These are phyloP conservation scores for Cherax destructor DNA, from an alignment of 1,140 invertebrate species.

Conservation along the genomic window DNA sequence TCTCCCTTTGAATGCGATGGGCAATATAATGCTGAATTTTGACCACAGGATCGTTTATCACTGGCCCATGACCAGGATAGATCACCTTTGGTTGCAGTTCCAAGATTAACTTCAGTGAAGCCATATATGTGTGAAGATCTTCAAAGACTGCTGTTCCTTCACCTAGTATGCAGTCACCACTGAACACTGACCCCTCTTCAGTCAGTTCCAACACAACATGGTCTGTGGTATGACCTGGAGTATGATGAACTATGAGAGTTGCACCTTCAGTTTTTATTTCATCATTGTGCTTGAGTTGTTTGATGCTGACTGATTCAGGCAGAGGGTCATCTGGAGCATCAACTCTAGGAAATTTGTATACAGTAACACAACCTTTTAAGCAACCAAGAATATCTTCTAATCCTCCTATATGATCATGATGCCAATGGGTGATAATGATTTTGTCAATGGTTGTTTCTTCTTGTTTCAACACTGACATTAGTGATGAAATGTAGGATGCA, in stretches of 20 bases:
- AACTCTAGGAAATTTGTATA: slow-evolving; percentile 40
- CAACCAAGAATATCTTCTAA: slow-evolving; percentile 18
- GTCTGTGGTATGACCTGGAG: slow-evolving; percentile 97
- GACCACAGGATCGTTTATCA: no score
- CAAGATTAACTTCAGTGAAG: no score
- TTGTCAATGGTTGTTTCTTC: slow-evolving; percentile 36
- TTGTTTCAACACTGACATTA: slow-evolving; percentile 28
- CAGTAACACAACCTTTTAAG: slow-evolving; percentile 1
- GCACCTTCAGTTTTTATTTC: slow-evolving; percentile 36
- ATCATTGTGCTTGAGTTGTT: slow-evolving; percentile 17
- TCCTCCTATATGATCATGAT: slow-evolving; percentile 55
- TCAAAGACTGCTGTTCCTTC: slow-evolving; percentile 94
- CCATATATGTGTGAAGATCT: no score
- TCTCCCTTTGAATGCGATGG: no score
- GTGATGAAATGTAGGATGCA: slow-evolving; percentile 29
- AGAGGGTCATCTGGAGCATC: slow-evolving; percentile 28
- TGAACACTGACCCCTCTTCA: slow-evolving; percentile 93
- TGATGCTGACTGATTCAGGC: not conserved
- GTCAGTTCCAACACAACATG: slow-evolving; percentile 88
- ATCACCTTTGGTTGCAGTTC: no score
- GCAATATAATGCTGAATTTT: no score
- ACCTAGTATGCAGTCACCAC: slow-evolving; percentile 95
- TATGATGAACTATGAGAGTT: slow-evolving; percentile 81
- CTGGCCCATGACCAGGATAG: no score
- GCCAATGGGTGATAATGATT: slow-evolving; percentile 51